Evolutionary conservation across 1,140 invertebrate genomes (phyloP), one percentile per base, ranked within the genome.

Genomic region (Brachionus plicatilis): DNA sequence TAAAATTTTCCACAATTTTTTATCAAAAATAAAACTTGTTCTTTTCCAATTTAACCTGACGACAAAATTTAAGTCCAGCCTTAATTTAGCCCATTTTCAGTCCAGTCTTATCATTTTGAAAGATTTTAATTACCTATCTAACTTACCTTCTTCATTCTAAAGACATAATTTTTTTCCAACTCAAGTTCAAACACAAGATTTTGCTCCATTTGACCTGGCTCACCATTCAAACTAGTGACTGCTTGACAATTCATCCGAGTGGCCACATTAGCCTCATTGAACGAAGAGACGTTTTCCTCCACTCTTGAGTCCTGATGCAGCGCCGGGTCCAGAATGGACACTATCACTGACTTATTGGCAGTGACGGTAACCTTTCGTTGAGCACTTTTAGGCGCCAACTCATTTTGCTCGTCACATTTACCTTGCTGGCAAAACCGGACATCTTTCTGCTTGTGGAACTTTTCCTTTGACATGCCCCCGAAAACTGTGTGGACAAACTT

Each of bases 81-180:
- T 53, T 17, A 17, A 53, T n/a, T 53, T 5, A 14, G 17, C 17
- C 12, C 47, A 70, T 41, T 37, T 50, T 76, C 56, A 20, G 12
- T 53, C 47, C 14, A 53, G 47, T 53, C 47, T 53, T 14, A 53
- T 53, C 47, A 14, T 17, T 14, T 14, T 14, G 17, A 53, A n/a
- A 53, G 14, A 20, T 78, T 70, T 41, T 9, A n/a, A 66, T 5
- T 17, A 45, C 37, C 9, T 9, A 24, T 20, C 9, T 1, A 27
- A 68, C 41, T 50, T 83, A 88, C 87, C 86, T 88, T 88, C 85
- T 87, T 88, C 53, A 88, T 82, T 33, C 86, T 87, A 85, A 87
- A 88, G 78, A 88, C 87, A 70, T 84, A 85, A 70, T 86, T 85
- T 70, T 83, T 84, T 72, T 86, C 87, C 24, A 88, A 83, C 66